Evolutionary conservation across 2,797 vertebrate species (phyloP).

Genomic region (Trichosurus vulpecula): DNA sequence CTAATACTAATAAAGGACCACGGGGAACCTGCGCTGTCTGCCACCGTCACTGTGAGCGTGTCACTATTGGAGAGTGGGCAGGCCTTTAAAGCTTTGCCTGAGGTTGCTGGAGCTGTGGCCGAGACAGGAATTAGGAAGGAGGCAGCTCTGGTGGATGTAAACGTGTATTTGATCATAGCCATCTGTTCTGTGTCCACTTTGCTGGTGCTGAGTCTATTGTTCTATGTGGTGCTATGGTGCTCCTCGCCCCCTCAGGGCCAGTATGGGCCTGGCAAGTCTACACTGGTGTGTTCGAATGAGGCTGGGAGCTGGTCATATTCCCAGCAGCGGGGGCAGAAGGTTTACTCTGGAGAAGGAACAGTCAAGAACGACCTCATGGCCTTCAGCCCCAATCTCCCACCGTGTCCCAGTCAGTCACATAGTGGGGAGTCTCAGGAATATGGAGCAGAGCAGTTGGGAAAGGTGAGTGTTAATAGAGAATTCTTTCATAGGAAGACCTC

Average conservation of each 20-base stretch:
- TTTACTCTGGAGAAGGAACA: constrained; percentile 49
- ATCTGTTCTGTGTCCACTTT: constrained; percentile 78
- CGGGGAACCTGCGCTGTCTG: constrained; percentile 82
- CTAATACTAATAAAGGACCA: constrained; percentile 84
- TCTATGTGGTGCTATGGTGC: constrained; percentile 63
- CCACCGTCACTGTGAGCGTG: constrained; percentile 80
- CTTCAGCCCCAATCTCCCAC: constrained; percentile 69
- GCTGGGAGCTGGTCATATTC: constrained; percentile 79
- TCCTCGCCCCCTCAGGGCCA: neutral
- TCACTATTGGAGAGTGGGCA: constrained; percentile 76
- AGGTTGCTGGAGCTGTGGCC: neutral
- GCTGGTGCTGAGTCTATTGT: constrained; percentile 69
- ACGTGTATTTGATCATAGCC: constrained; percentile 72
- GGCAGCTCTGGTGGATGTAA: constrained; percentile 12
- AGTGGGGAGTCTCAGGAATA: constrained; percentile 39
- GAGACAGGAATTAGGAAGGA: neutral
- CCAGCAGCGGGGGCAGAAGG: constrained; percentile 29
- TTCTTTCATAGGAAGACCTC: neutral
- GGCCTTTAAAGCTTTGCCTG: constrained; percentile 44
- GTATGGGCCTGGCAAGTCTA: constrained; percentile 41
- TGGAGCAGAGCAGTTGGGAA: constrained; percentile 20
- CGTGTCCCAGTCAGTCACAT: constrained; percentile 47
- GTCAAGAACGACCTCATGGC: constrained; percentile 73
- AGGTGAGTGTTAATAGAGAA: constrained; percentile 58
- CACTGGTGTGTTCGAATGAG: constrained; percentile 71